phyloP scores from a whole-genome alignment of 2,113 vertebrate genomes.

The Callaeas wilsoni region DNA sequence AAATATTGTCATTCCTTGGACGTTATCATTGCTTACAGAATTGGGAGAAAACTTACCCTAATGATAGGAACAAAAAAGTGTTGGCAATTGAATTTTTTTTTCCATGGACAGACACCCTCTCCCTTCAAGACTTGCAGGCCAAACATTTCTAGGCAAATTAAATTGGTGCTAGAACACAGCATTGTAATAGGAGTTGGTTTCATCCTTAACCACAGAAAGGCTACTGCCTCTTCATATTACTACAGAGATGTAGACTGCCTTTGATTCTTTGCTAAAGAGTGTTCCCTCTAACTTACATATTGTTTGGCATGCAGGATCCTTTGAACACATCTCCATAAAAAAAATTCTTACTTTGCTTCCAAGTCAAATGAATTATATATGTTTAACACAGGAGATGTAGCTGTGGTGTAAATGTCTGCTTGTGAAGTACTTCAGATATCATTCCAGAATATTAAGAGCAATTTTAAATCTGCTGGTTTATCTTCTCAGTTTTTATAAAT shows the following conservation, averaged over 20 bases:
- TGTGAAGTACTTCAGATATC: background rate
- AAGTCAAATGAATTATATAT: conserved; percentile 12
- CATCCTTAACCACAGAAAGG: background rate
- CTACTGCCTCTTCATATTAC: background rate
- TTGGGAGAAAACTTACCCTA: background rate
- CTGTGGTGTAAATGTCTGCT: background rate
- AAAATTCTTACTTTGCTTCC: background rate
- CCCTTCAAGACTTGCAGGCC: background rate
- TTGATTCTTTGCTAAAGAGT: background rate
- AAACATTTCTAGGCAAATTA: background rate
- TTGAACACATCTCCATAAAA: background rate
- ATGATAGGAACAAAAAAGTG: background rate
- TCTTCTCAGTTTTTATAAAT: background rate
- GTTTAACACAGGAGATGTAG: background rate
- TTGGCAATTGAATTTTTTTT: background rate
- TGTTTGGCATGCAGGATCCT: background rate
- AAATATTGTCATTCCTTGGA: background rate
- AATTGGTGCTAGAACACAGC: background rate
- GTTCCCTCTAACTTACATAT: background rate
- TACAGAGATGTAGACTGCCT: background rate
- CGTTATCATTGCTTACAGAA: background rate
- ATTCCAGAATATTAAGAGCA: background rate
- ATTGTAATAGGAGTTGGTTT: background rate
- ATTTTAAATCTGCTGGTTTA: background rate
- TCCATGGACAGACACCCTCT: background rate